phyloP scores from a whole-genome alignment of 92 coral and sea anemone genomes.

The Phymanthus crucifer region DNA sequence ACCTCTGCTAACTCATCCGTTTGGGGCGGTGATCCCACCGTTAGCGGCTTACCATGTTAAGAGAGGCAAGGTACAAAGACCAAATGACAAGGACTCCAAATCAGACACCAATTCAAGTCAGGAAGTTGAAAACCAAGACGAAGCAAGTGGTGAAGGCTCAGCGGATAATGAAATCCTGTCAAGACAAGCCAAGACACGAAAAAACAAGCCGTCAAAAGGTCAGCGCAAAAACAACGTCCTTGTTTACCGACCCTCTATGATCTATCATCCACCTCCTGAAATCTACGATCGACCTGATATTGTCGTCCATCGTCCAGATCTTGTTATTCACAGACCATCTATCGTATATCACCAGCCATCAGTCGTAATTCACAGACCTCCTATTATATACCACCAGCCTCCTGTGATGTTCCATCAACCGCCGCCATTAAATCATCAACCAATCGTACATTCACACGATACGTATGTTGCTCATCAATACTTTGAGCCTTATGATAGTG shows the following conservation, averaged over 20 bases:
- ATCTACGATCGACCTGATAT: constrained; percentile 93
- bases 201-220: constrained; percentile 54
- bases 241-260: constrained; percentile 87
- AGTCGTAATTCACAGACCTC: constrained; percentile 94
- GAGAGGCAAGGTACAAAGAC: constrained; percentile 66
- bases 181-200: constrained; percentile 19
- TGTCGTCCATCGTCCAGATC: constrained; percentile 91
- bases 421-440: constrained; percentile 88
- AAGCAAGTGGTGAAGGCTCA: constrained; percentile 12
- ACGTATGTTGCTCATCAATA: constrained; percentile 72
- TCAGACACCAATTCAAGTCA: background rate
- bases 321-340: constrained; percentile 90
- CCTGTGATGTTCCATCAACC: constrained; percentile 98
- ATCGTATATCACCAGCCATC: constrained; percentile 94
- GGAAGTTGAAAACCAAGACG: constrained; percentile 18
- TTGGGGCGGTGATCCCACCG: constrained; percentile 22
- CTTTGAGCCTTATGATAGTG: constrained; percentile 69
- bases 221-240: constrained; percentile 84
- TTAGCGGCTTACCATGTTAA: constrained; percentile 31
- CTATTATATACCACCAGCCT: constrained; percentile 86
- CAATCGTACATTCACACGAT: constrained; percentile 77
- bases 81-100: constrained; percentile 30
- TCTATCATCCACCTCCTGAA: constrained; percentile 97
- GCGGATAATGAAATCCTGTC: constrained; percentile 1
- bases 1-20: constrained; percentile 16